These are phyloP conservation scores for Pristionchus japonicus DNA, from an alignment of 2,888 invertebrate species.

Conservation along the genomic window DNA sequence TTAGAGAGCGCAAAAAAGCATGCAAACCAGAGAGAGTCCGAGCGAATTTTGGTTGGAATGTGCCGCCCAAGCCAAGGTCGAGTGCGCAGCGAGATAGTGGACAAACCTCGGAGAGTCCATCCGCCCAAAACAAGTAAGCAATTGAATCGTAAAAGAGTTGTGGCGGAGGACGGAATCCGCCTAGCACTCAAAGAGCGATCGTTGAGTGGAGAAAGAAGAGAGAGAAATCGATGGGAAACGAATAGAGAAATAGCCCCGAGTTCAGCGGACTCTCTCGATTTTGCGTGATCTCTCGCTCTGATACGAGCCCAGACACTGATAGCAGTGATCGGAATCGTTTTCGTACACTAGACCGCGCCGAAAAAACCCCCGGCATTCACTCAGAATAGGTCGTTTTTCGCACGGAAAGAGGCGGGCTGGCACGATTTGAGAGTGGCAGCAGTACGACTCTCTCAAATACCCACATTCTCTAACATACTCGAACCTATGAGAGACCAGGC, in stretches of 20 bases:
- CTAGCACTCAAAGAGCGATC: conserved; percentile 30
- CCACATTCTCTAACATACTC: background rate
- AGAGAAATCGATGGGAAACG: conserved; percentile 22
- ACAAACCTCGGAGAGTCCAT: background rate
- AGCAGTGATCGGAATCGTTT: too few relatives aligned
- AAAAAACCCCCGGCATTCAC: too few relatives aligned
- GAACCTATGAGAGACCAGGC: background rate
- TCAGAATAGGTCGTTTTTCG: background rate
- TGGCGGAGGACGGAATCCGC: background rate
- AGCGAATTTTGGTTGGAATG: conserved; percentile 36
- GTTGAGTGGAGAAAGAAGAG: background rate
- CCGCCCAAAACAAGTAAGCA: conserved; percentile 23
- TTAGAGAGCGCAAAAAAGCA: conserved; percentile 6
- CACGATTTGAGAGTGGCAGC: background rate
- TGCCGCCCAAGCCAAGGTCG: conserved; percentile 2
- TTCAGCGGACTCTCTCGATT: background rate
- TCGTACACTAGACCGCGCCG: too few relatives aligned
- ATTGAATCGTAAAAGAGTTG: conserved; percentile 30
- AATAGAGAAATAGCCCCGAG: background rate
- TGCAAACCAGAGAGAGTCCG: conserved; percentile 12
- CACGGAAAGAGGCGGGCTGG: background rate
- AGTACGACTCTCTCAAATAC: background rate
- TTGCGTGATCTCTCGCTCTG: background rate
- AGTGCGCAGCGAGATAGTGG: background rate
- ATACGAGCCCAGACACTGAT: too few relatives aligned